These are phyloP conservation scores for Leistus spinibarbis DNA, from an alignment of 2,888 invertebrate species.

Conservation along the genomic window DNA sequence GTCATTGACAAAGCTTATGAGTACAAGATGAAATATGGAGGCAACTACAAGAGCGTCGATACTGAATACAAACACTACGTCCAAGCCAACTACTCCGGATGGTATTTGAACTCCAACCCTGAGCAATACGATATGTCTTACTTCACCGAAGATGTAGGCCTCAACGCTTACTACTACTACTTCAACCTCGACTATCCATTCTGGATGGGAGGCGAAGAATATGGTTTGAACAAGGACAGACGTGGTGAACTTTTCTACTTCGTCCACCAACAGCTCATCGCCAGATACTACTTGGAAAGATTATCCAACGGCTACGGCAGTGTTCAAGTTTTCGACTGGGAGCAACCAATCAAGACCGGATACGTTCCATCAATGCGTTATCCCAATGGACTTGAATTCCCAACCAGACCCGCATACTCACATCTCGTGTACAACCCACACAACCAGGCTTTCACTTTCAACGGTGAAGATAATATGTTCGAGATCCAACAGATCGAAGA, in stretches of 20 bases:
- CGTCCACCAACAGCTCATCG: constrained; percentile 69
- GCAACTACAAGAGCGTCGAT: constrained; percentile 44
- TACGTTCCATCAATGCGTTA: constrained; percentile 68
- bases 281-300: constrained; percentile 78
- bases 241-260: constrained; percentile 71
- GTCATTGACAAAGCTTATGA: constrained; percentile 70
- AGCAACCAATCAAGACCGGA: constrained; percentile 62
- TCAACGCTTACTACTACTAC: constrained; percentile 71
- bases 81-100: constrained; percentile 67
- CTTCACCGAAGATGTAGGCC: constrained; percentile 74
- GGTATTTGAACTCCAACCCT: constrained; percentile 61
- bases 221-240: constrained; percentile 61
- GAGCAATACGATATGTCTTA: constrained; percentile 66
- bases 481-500: constrained; percentile 56
- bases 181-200: constrained; percentile 66
- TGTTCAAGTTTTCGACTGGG: constrained; percentile 64
- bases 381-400: constrained; percentile 70
- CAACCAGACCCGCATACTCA: constrained; percentile 65
- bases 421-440: constrained; percentile 54
- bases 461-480: constrained; percentile 60
- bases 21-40: constrained; percentile 63
- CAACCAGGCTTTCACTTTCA: constrained; percentile 46
- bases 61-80: constrained; percentile 61
- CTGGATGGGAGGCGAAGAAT: constrained; percentile 66
- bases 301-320: constrained; percentile 72